Base-by-base conservation (phyloP, 1,140 invertebrate species). In the Drosophila ohnishii region DNA sequence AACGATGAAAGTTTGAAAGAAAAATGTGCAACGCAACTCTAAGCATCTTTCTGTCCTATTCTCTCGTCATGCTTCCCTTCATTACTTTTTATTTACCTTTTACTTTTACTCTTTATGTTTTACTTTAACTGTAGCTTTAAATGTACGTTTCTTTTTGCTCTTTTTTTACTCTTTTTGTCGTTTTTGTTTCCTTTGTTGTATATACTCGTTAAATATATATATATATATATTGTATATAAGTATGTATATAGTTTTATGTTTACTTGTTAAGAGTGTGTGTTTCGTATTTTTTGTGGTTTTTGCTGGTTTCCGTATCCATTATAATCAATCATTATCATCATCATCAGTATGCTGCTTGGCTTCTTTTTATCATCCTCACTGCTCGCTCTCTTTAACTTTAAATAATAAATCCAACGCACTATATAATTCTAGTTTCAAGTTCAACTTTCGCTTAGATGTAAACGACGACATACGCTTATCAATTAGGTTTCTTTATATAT, bases 341-440 rank as follows among this genome's bases (percentile, higher is more conserved):
- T 73, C 50, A 66, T 70, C 44, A 48, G 16, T 35, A 37, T 55
- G 51, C 51, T 69, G 56, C 44, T 83, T 87, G 72, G 75, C 66
- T 67, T 63, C 50, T 55, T 37, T 37, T 59, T 42, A 34, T 60
- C 57, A 60, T 65, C 59, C 32, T 35, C 44, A 61, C 40, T 47
- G 37, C 47, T 42, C 28, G 57, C 50, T 55, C 70, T 71, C 65
- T 80, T 84, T 88, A 75, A 88, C 84, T 55, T 55, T 88, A 88
- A 88, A 87, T 88, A 88, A 88, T 88, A 89, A 81, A 89, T 88
- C 84, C 84, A 88, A 88, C 76, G 76, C 85, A 88, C 85, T 88
- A 88, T 88, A 84, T 88, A 88, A 89, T 88, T 87, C 84, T 88
- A 88, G 84, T 88, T 87, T 88, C 84, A 88, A 88, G 84, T 88